These are phyloP conservation scores for Brachymystax lenok DNA, from an alignment of 2,797 vertebrate genomes.

Conservation along the genomic window DNA sequence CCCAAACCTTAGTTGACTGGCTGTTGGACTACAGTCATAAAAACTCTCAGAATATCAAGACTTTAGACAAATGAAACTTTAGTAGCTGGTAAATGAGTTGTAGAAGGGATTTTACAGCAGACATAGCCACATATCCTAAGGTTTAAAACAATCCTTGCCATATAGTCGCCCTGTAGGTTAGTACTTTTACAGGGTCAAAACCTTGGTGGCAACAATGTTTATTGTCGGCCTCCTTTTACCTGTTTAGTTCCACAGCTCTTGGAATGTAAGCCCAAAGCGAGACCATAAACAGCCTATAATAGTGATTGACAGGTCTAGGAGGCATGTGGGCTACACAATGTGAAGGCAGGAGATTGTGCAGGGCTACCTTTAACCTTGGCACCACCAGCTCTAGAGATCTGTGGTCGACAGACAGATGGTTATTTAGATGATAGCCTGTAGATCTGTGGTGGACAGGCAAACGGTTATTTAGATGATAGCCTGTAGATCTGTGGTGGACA, in stretches of 20 bases:
- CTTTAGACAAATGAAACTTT: background rate
- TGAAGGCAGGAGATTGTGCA: slow-evolving; percentile 33
- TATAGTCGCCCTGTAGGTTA: background rate
- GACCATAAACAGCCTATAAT: slow-evolving; percentile 44
- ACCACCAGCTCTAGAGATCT: background rate
- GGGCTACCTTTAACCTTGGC: slow-evolving; percentile 56
- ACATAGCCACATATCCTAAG: background rate
- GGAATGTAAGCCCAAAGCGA: slow-evolving; percentile 27
- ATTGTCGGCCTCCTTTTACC: background rate
- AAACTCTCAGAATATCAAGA: background rate
- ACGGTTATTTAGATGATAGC: no score
- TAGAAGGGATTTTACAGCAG: background rate
- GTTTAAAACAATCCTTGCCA: background rate
- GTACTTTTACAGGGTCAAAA: background rate
- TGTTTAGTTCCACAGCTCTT: slow-evolving; percentile 20
- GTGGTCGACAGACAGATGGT: no score
- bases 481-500: no score
- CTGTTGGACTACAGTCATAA: background rate
- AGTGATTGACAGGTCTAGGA: slow-evolving; percentile 34
- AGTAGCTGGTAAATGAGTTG: background rate
- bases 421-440: no score
- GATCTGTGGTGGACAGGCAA: no score
- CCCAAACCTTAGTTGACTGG: no score
- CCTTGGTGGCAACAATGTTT: background rate
- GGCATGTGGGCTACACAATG: slow-evolving; percentile 23